A percentile compares a stretch with the other conserved stretches of the same genome.
These are phyloP conservation scores for Anguilla japonica DNA, from an alignment of 2,113 vertebrate genomes.

Conservation along the genomic window DNA sequence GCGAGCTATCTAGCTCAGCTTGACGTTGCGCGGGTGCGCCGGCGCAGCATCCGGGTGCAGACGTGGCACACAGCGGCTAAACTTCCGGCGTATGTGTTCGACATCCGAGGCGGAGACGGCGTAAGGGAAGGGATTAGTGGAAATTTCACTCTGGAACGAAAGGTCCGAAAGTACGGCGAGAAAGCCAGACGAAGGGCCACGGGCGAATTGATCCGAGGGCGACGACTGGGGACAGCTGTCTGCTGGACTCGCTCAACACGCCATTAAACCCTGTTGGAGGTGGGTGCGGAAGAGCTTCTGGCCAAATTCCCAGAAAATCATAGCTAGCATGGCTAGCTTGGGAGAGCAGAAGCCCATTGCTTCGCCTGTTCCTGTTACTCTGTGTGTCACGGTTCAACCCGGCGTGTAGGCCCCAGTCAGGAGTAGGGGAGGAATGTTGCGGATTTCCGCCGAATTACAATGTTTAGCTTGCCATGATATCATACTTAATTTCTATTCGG, in stretches of 20 bases:
- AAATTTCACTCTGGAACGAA: conserved; percentile 52
- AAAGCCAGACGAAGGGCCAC: not conserved
- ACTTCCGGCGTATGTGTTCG: conserved; percentile 71
- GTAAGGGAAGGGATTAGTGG: conserved; percentile 62
- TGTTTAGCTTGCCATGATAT: not conserved
- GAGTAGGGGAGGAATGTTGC: not conserved
- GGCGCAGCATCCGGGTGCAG: conserved; percentile 63
- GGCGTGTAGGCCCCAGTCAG: conserved; percentile 16
- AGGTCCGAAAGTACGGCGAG: not conserved
- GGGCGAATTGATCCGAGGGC: not conserved
- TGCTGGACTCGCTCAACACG: conserved; percentile 29
- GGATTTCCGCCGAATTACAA: not conserved
- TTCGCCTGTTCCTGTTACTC: conserved; percentile 4
- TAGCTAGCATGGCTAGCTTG: not conserved
- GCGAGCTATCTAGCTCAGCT: not conserved
- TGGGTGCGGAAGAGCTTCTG: conserved; percentile 44
- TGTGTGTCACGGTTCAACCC: conserved; percentile 10
- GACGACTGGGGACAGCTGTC: conserved; percentile 31
- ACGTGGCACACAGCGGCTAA: conserved; percentile 70
- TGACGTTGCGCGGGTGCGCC: not conserved
- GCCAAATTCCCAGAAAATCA: conserved; percentile 2
- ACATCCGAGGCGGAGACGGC: conserved; percentile 36
- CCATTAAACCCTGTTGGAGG: conserved; percentile 48
- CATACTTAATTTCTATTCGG: not conserved
- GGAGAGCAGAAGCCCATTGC: not conserved